A percentile compares a stretch with the other conserved stretches of the same genome.
These are phyloP conservation scores for Xanthorhoe spadicearia DNA, from an alignment of 2,888 invertebrate genomes.

Conservation along the genomic window DNA sequence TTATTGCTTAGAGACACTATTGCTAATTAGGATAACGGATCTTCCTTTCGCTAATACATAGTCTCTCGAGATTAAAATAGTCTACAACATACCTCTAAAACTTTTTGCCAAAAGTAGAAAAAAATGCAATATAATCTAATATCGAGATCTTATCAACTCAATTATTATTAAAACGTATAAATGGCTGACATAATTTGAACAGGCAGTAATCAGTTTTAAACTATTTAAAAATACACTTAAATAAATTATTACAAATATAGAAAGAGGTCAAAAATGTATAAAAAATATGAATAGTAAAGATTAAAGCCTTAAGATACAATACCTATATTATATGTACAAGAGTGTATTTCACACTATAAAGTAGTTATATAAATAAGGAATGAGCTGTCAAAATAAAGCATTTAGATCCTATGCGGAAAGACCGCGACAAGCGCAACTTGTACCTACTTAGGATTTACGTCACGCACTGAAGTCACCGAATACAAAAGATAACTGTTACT, in stretches of 20 bases:
- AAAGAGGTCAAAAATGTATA: conserved; percentile 39
- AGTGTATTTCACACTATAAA: conserved; percentile 35
- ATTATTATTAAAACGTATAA: conserved; percentile 14
- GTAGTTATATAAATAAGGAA: conserved; percentile 51
- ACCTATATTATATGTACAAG: conserved; percentile 44
- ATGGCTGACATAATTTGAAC: conserved; percentile 36
- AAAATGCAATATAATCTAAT: conserved; percentile 9
- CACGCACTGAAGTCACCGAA: background rate
- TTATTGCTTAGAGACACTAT: background rate
- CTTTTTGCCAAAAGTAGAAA: conserved; percentile 14
- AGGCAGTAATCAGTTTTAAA: conserved; percentile 12
- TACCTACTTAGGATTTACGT: background rate
- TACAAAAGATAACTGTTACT: background rate
- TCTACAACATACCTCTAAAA: background rate
- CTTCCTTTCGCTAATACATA: conserved; percentile 1
- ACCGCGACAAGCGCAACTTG: background rate
- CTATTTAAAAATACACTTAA: conserved; percentile 15
- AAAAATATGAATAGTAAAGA: conserved; percentile 41
- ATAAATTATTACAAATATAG: conserved; percentile 18
- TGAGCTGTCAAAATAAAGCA: conserved; percentile 57
- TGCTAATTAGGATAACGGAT: background rate
- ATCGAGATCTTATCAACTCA: conserved; percentile 18
- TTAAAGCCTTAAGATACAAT: conserved; percentile 44
- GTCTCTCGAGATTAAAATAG: conserved; percentile 10
- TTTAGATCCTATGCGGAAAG: conserved; percentile 9